Conservation (phyloP, 2,113 vertebrate genomes). For the Pyrgilauda ruficollis region DNA sequence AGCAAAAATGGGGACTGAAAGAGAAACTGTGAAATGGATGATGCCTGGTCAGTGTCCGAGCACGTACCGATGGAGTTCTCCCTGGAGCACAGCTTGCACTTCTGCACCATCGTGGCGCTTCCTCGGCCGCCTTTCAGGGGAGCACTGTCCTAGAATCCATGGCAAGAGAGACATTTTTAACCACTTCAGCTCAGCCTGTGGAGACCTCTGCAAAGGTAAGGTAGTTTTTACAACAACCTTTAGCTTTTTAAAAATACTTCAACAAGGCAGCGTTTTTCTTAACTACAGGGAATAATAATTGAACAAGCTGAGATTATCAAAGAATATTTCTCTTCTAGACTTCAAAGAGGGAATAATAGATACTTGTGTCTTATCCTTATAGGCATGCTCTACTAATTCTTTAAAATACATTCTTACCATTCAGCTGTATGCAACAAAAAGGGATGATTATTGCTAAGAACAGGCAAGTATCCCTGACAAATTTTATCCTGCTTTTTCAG, state of each 20-base stretch:
- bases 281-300: neutral
- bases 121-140: constrained; percentile 93
- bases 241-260: neutral
- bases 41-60: neutral
- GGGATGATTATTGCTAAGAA: neutral
- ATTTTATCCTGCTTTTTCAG: neutral
- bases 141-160: constrained; percentile 81
- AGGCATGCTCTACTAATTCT: neutral
- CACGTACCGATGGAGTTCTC: constrained; percentile 93
- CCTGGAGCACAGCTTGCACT: constrained; percentile 95
- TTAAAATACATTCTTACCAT: neutral
- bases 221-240: neutral
- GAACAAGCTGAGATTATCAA: neutral
- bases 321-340: neutral
- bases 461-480: neutral
- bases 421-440: neutral
- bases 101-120: constrained; percentile 95
- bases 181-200: neutral
- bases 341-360: neutral
- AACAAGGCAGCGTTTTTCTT: neutral
- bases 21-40: neutral
- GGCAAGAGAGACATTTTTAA: neutral
- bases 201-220: neutral
- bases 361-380: neutral
- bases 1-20: neutral